Evolutionary conservation across 2,888 invertebrate species (phyloP), one percentile per base, ranked within the genome.

Genomic region (Atherix ibis): DNA sequence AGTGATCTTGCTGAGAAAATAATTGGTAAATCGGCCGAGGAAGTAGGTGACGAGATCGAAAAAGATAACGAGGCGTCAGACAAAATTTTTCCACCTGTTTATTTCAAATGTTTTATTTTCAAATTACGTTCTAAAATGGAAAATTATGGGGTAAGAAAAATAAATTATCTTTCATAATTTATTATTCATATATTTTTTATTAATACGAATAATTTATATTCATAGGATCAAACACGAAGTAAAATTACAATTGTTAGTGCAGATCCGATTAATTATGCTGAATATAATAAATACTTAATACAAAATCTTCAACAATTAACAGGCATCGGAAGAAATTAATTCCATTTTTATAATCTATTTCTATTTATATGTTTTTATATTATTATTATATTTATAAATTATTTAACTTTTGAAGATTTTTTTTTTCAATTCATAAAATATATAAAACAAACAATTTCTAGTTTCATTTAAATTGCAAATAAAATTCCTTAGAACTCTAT

Each of bases 41-140:
- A 85, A 44, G 63, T 95, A 18, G 95, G 92, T 1, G 69, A 76
- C 42, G 58, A 83, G 40, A 71, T 77, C 34, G 74, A 76, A 17
- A 64, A 65, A 43, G 71, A 85, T 58, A 68, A 73, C 38, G 65
- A 71, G 2, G 69, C 64, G 4, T 82, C 76, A 52, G 64, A 73
- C 32, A 67, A 70, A 26, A 65, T 80, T 36, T 78, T 91, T 46
- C 70, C 76, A 16, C 70, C 75, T 5, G 72, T 82, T 18, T 72
- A 76, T 45, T 94, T 95, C 58, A 76, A 73, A 50, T 71, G 76
- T 0, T 87, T 73, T 51, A 67, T 82, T 18, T 83, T 94, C 54
- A 85, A 81, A 56, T 67, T 94, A 46, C 68, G 92, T 37, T 77
- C 83, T 19, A 91, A 88, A 62, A 71, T 84, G 64, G 97, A 98